Evolutionary conservation across 2,113 vertebrate species (phyloP), one percentile per base, ranked within the genome.

Genomic region (Osmerus mordax): DNA sequence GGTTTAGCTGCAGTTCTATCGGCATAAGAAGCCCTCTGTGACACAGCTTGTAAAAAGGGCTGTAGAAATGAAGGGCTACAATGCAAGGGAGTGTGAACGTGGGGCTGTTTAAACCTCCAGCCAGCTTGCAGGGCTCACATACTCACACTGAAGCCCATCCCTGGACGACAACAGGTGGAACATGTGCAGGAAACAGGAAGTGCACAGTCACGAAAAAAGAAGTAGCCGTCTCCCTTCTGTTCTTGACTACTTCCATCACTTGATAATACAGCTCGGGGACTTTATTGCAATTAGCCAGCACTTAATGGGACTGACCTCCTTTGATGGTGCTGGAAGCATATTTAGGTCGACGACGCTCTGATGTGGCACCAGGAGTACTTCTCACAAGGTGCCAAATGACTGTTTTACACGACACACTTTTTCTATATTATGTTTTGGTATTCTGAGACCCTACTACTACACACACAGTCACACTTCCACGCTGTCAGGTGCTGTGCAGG

Each of bases 301-400:
- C 75, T 73, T 83, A 80, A 88, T 81, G 67, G 78, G 56, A 86
- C 72, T 71, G 78, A 83, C 83, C 72, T 82, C 78, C 84, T 87
- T 84, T 79, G 68, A 68, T 77, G 65, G 77, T 84, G 73, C 76
- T 80, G 68, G 78, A 47, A 70, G 72, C 58, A 78, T 68, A 85
- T 87, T 75, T 80, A 84, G 83, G 83, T 84, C 84, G 78, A 25
- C 23, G 77, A 71, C 75, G 74, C 70, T 62, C 25, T 83, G 67
- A 84, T 47, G n/a, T 66, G 68, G 70, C 36, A 55, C 62, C 28
- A 64, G 36, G 70, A 51, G 29, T 25, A 41, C 72, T 53, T 80
- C 29, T 65, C 12, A 80, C 70, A 15, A 64, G 54, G 25, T 16
- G 61, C 61, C 61, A 29, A 63, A 5, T 29, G 4, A 41, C 8